A percentile compares a stretch with the other conserved stretches of the same genome.
Conservation (phyloP, 2,888 invertebrate genomes). For the Frankliniella fusca region DNA sequence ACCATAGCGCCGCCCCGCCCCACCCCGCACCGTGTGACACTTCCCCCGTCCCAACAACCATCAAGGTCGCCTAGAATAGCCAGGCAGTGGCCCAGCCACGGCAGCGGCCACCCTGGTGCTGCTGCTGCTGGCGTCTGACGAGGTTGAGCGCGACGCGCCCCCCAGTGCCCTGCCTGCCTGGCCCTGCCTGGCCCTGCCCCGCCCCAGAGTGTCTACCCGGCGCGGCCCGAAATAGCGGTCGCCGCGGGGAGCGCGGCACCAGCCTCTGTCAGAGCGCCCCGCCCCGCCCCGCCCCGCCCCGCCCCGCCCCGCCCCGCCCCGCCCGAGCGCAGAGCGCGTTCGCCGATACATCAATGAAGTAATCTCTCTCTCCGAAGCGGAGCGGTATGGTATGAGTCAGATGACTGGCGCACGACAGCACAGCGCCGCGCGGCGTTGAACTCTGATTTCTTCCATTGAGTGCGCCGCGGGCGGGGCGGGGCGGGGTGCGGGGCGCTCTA, state of each 20-base stretch:
- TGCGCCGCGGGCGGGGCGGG: no score
- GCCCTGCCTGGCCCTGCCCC: background rate
- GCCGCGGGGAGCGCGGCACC: background rate
- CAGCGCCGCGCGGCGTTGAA: no score
- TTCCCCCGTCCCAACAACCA: background rate
- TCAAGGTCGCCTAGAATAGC: constrained; percentile 25
- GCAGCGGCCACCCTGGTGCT: background rate
- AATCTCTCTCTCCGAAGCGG: background rate
- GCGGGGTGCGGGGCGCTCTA: no score
- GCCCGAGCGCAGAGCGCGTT: background rate
- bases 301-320: background rate
- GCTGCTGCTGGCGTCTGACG: background rate
- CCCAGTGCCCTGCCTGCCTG: background rate
- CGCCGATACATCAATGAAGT: constrained; percentile 12
- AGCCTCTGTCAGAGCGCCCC: background rate
- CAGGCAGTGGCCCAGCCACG: background rate
- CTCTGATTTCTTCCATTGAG: no score
- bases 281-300: background rate
- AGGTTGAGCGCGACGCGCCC: background rate
- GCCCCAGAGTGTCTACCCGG: background rate
- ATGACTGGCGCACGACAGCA: no score
- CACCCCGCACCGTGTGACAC: background rate
- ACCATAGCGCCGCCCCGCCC: background rate
- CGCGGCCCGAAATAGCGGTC: background rate
- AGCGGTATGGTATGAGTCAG: no score